These are phyloP conservation scores for Clarias pachynema DNA, from an alignment of 2,797 vertebrate genomes.

Conservation along the genomic window DNA sequence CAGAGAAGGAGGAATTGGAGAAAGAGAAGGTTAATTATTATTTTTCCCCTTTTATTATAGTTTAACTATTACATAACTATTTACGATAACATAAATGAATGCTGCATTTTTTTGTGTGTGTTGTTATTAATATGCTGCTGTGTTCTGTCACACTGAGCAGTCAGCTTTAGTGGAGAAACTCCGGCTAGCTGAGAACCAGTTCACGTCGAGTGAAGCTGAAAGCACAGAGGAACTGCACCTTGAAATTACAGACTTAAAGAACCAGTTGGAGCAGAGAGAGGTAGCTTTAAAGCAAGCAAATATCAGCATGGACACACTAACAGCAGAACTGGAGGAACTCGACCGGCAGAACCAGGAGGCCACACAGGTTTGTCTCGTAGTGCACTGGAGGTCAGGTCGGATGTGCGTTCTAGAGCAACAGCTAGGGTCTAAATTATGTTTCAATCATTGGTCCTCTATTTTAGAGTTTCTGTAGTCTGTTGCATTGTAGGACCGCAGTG, in stretches of 20 bases:
- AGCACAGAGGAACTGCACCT: conserved; percentile 59
- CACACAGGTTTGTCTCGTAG: conserved; percentile 79
- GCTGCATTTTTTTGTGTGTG: not conserved
- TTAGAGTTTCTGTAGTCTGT: too few relatives aligned
- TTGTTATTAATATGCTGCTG: not conserved
- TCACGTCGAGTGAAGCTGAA: conserved; percentile 39
- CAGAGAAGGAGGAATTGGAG: conserved; percentile 76
- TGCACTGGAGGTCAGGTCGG: not conserved
- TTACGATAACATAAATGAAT: not conserved
- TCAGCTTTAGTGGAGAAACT: conserved; percentile 73
- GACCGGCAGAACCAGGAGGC: conserved; percentile 95
- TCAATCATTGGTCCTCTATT: too few relatives aligned
- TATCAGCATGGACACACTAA: conserved; percentile 82
- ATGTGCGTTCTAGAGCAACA: not conserved
- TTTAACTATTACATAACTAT: not conserved
- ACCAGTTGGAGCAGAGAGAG: conserved; percentile 79
- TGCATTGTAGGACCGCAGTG: too few relatives aligned
- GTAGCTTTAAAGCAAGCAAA: conserved; percentile 75
- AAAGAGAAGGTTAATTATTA: conserved; percentile 77
- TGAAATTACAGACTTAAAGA: conserved; percentile 74
- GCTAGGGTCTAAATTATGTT: too few relatives aligned
- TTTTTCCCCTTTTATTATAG: not conserved
- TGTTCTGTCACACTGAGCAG: conserved; percentile 50
- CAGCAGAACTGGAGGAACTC: conserved; percentile 88
- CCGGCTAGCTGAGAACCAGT: conserved; percentile 62